phyloP scores from a whole-genome alignment of 2,113 vertebrate genomes.

The Ia io region DNA sequence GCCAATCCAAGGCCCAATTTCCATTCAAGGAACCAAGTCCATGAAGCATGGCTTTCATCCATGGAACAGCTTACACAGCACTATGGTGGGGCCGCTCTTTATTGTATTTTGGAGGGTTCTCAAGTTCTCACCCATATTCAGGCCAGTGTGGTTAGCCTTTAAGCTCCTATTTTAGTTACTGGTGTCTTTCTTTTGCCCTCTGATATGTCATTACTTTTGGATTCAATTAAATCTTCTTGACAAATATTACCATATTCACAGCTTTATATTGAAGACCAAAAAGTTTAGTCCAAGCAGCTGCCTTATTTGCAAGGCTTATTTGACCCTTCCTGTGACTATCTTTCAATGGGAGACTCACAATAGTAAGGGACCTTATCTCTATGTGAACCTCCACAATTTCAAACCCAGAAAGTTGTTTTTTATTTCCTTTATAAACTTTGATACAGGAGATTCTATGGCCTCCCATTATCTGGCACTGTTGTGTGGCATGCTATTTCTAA shows the following conservation, averaged over 20 bases:
- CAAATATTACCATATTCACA: not conserved
- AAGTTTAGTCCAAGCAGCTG: not conserved
- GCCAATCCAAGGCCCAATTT: not conserved
- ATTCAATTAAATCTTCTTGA: not conserved
- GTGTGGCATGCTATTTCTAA: not conserved
- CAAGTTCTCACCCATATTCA: not conserved
- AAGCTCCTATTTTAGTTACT: constrained; percentile 1
- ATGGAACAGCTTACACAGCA: not conserved
- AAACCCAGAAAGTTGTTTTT: not conserved
- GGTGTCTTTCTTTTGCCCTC: not conserved
- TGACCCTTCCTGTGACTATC: not conserved
- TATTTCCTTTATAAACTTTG: not conserved
- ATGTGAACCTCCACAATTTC: not conserved
- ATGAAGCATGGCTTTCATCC: not conserved
- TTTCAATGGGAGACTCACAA: not conserved
- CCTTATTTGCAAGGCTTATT: not conserved
- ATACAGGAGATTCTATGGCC: not conserved
- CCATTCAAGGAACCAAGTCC: not conserved
- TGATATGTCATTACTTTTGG: not conserved
- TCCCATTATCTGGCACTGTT: not conserved
- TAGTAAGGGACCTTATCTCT: not conserved
- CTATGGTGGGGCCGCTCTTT: not conserved
- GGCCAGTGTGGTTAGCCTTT: not conserved
- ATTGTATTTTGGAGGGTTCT: not conserved
- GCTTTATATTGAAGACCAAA: not conserved